Evolutionary conservation across 2,888 invertebrate species (phyloP).

Genomic region (Melinopterus prodromus): DNA sequence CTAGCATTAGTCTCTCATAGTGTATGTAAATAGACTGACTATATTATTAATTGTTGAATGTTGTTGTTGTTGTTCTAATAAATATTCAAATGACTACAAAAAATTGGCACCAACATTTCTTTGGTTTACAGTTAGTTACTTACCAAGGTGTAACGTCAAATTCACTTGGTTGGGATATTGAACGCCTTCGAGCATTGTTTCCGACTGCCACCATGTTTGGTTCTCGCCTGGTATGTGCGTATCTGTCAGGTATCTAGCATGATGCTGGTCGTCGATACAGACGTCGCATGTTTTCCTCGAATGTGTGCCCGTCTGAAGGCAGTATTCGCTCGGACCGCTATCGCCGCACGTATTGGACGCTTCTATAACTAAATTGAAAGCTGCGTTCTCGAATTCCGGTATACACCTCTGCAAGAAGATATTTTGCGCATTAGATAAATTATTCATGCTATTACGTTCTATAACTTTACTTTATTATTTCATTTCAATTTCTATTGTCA

Average conservation of each 20-base stretch:
- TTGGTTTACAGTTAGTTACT: conserved; percentile 24
- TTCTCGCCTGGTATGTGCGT: conserved; percentile 84
- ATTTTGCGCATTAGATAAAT: no score
- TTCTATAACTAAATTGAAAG: conserved; percentile 87
- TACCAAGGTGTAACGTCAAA: conserved; percentile 75
- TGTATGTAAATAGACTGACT: no score
- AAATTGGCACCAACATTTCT: not conserved
- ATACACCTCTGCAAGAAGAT: conserved; percentile 82
- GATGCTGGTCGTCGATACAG: conserved; percentile 77
- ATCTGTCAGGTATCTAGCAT: conserved; percentile 85
- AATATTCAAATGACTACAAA: no score
- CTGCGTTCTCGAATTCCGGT: conserved; percentile 96
- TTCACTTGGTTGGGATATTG: conserved; percentile 93
- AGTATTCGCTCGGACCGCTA: conserved; percentile 80
- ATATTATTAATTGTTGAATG: no score
- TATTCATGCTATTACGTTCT: no score
- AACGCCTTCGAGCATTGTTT: conserved; percentile 94
- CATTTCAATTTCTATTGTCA: no score
- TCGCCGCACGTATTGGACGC: conserved; percentile 97
- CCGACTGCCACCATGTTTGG: conserved; percentile 97
- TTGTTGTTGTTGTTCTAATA: no score
- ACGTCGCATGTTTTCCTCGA: conserved; percentile 80
- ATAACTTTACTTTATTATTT: no score
- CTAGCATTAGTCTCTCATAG: no score
- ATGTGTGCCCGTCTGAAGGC: conserved; percentile 86